Base-by-base conservation (phyloP, 2,113 vertebrate genomes). In the Lagenorhynchus albirostris region DNA sequence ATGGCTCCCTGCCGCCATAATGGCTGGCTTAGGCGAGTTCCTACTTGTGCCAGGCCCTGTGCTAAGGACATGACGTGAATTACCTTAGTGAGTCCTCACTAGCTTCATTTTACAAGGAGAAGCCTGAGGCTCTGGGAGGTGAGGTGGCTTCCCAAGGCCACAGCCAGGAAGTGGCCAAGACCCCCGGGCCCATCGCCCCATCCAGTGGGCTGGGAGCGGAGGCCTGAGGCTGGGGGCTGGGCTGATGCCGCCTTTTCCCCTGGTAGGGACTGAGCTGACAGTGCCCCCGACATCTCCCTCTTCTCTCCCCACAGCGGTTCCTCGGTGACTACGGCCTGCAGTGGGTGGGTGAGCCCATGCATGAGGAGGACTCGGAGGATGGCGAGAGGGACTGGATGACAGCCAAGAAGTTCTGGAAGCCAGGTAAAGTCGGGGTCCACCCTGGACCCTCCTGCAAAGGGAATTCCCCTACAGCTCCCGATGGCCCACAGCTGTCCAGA, bases 251-350 rank as follows among this genome's bases (percentile, higher is more conserved):
- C 13, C 63, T 67, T 5, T n/a, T 77, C 29, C 77, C 31, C 17
- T 76, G 60, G 60, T 85, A 71, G 50, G 38, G 58, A 0, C 67
- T 62, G 44, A 65, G 58, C 77, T 4, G 1, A 55, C 7, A 0
- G 0, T 9, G 50, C 29, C 8, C 62, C 41, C 15, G 3, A 13
- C 0, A 1, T 84, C 44, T 70, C 62, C 55, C 60, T 9, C 82
- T 89, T 73, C 89, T 41, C 74, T 50, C 2, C 84, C 7, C 63
- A 1, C 98, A 99, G 99, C 74, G 29, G 3, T 99, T 99, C 98
- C 99, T 99, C 20, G 95, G 79, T 20, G 99, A 99, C 98, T 99
- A 99, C 0, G 99, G 99, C n/a, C 98, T 99, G 98, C 97, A 99
- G 73, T 99, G 99, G 99, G 99, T 99, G 31, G 99, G 99, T 23